phyloP scores from a whole-genome alignment of 2,797 vertebrate genomes.

The Ciconia nigra region DNA sequence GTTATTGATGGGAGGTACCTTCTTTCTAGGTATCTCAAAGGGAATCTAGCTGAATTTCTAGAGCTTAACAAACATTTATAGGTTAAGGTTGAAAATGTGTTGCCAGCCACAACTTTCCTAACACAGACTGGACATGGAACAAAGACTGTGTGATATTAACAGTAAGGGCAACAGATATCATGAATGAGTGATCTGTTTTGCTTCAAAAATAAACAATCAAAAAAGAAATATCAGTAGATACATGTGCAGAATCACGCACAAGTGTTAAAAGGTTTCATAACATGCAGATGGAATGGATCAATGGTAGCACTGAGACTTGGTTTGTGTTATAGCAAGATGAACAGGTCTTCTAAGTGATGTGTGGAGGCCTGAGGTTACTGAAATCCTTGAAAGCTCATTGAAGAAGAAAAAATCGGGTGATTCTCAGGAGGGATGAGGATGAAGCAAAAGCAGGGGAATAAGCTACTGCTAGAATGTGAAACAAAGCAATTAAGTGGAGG shows the following conservation, averaged over 20 bases:
- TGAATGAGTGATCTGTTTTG: neutral
- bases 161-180: neutral
- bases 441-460: neutral
- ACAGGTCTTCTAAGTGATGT: neutral
- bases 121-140: neutral
- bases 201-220: neutral
- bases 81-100: neutral
- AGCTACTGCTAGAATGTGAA: neutral
- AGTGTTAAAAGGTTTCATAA: neutral
- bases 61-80: neutral
- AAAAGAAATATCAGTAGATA: neutral
- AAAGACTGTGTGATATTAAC: neutral
- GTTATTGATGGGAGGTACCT: neutral
- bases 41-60: neutral
- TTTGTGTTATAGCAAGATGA: neutral
- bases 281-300: neutral
- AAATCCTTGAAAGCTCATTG: neutral
- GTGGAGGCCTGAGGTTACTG: neutral
- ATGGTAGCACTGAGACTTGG: neutral
- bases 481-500: neutral
- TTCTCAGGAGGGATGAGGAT: neutral
- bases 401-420: neutral
- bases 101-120: neutral
- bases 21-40: neutral
- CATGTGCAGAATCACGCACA: neutral